A percentile compares a stretch with the other conserved stretches of the same genome.
These are phyloP conservation scores for Ibycter americanus DNA, from an alignment of 2,797 vertebrate species.

Conservation along the genomic window DNA sequence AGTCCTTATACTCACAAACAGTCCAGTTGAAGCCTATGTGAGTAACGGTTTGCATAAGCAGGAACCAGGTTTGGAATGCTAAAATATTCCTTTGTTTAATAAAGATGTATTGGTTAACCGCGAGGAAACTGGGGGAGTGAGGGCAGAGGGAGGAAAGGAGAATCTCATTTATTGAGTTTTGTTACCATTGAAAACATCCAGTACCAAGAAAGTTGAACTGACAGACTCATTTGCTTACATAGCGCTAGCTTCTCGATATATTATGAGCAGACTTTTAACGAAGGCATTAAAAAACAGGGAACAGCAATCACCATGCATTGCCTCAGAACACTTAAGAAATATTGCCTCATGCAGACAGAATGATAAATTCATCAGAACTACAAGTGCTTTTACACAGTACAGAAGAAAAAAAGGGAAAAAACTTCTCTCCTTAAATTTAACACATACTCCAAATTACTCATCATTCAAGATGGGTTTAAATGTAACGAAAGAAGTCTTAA, in stretches of 20 bases:
- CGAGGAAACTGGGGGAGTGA: not conserved
- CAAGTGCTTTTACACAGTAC: slow-evolving; percentile 75
- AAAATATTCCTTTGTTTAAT: slow-evolving; percentile 68
- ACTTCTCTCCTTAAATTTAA: slow-evolving; percentile 59
- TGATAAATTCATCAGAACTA: slow-evolving; percentile 72
- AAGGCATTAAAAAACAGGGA: slow-evolving; percentile 69
- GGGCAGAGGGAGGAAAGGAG: not conserved
- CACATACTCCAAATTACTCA: slow-evolving; percentile 54
- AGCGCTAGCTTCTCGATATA: slow-evolving; percentile 60
- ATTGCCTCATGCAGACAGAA: slow-evolving; percentile 88
- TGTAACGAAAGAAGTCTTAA: slow-evolving; percentile 7
- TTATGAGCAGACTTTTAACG: slow-evolving; percentile 65
- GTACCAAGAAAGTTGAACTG: slow-evolving; percentile 27
- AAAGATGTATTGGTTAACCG: slow-evolving; percentile 63
- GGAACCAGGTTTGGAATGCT: slow-evolving; percentile 65
- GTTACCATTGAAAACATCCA: slow-evolving; percentile 62
- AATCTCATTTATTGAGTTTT: slow-evolving; percentile 52
- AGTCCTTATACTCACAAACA: not conserved
- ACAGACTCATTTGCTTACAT: slow-evolving; percentile 56
- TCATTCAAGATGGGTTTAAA: slow-evolving; percentile 58
- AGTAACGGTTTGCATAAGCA: slow-evolving; percentile 6
- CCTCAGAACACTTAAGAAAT: slow-evolving; percentile 79
- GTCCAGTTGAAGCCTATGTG: not conserved
- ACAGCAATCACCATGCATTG: slow-evolving; percentile 84
- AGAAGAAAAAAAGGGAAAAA: slow-evolving; percentile 80